Evolutionary conservation across 2,797 vertebrate species (phyloP).

Genomic region (Spinus pinus): DNA sequence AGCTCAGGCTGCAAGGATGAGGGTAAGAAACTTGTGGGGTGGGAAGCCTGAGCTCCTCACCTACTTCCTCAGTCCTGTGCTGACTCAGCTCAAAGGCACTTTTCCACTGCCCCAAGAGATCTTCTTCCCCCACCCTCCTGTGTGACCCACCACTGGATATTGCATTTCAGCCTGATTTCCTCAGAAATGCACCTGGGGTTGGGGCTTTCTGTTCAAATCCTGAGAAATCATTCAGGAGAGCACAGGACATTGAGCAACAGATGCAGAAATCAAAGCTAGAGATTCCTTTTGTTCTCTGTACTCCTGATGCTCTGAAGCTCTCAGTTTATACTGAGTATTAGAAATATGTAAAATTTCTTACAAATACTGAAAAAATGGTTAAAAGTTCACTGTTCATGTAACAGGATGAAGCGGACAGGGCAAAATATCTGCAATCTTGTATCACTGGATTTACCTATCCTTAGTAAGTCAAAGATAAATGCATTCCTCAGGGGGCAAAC

Average conservation of each 20-base stretch:
- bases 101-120: background rate
- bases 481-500: background rate
- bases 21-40: background rate
- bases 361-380: background rate
- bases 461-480: background rate
- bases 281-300: background rate
- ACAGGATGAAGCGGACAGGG: background rate
- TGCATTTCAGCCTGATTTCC: background rate
- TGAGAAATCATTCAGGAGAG: background rate
- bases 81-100: background rate
- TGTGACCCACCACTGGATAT: background rate
- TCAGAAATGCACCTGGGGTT: background rate
- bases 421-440: background rate
- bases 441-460: background rate
- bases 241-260: rapidly evolving
- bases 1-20: background rate
- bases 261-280: background rate
- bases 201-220: background rate
- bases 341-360: background rate
- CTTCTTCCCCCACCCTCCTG: rapidly evolving
- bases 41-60: background rate
- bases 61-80: background rate
- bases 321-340: background rate
- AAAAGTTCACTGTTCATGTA: background rate
- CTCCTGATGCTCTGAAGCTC: background rate